Evolutionary conservation across 2,888 invertebrate species (phyloP).

Genomic region (Calliphora vomitoria): DNA sequence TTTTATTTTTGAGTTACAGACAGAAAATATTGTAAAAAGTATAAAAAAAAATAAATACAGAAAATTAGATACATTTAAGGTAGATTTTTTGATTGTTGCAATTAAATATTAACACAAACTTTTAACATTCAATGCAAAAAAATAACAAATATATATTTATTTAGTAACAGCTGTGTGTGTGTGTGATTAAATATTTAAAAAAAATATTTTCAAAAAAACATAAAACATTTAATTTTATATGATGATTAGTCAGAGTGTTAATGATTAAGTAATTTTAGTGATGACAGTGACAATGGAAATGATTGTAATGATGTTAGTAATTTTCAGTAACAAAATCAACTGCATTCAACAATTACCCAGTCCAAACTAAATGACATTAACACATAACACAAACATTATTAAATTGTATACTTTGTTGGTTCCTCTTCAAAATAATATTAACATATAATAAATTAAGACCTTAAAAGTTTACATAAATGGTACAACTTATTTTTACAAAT

Average conservation of each 20-base stretch:
- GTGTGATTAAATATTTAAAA: neutral
- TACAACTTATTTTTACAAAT: too few species aligned
- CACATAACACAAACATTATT: too few species aligned
- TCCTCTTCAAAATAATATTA: too few species aligned
- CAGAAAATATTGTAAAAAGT: conserved; percentile 77
- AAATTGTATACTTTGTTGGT: too few species aligned
- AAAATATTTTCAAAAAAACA: neutral
- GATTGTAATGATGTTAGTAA: too few species aligned
- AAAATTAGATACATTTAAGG: conserved; percentile 80
- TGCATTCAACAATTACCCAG: too few species aligned
- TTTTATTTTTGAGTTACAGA: conserved; percentile 63
- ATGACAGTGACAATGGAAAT: too few species aligned
- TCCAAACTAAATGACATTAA: too few species aligned
- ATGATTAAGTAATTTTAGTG: neutral
- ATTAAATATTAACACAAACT: conserved; percentile 26
- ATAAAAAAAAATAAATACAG: conserved; percentile 79
- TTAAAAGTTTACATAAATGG: too few species aligned
- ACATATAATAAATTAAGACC: too few species aligned
- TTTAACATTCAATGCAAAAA: conserved; percentile 42
- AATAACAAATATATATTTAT: neutral
- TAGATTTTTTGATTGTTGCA: conserved; percentile 31
- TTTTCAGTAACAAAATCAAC: too few species aligned
- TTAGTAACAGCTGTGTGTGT: conserved; percentile 3
- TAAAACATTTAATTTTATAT: neutral
- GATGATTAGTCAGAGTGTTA: neutral